Base-by-base conservation (phyloP, 1,140 invertebrate species). In the Papilio helenus region DNA sequence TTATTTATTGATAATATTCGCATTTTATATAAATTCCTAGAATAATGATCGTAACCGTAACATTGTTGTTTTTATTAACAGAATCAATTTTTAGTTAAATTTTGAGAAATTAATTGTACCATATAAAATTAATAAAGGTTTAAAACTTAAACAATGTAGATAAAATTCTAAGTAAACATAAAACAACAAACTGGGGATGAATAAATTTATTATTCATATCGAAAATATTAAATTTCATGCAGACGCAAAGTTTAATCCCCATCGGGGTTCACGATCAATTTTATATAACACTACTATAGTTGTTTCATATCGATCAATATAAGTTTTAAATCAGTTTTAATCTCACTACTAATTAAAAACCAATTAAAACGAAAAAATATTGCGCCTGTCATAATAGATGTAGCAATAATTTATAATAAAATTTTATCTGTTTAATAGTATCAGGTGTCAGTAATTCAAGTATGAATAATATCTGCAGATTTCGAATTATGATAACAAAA, bases 211-310 rank as follows among this genome's bases (percentile, higher is more conserved):
- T 58, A 58, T 58, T 58, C 55, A 58, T 20, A 58, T n/a, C 55
- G 55, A 58, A 58, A 58, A 58, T 58, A 58, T 58, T n/a, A 58
- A 58, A 23, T 58, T 58, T 58, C 55, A 20, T 58, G 7, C 55
- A 58, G 20, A 10, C 55, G n/a, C 55, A 58, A 58, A 58, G 55
- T 58, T 58, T 58, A 58, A 58, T n/a, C 55, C n/a, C 55, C 20
- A 58, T 58, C n/a, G n/a, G 18, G 55, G 10, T 23, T 58, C n/a
- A 23, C 16, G 18, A 58, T 58, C n/a, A 58, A n/a, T 58, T 58
- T 58, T 20, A 58, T 58, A 58, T 10, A 20, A 55, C n/a, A 55
- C 7, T 58, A 20, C 55, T 20, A 58, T 5, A 18, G 55, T 58
- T 20, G 9, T 20, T 2, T 58, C 1, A 23, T 58, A 58, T 20